A percentile compares a stretch with the other conserved stretches of the same genome.
Evolutionary conservation across 2,888 invertebrate species (phyloP).

Genomic region (Philereme transversata): DNA sequence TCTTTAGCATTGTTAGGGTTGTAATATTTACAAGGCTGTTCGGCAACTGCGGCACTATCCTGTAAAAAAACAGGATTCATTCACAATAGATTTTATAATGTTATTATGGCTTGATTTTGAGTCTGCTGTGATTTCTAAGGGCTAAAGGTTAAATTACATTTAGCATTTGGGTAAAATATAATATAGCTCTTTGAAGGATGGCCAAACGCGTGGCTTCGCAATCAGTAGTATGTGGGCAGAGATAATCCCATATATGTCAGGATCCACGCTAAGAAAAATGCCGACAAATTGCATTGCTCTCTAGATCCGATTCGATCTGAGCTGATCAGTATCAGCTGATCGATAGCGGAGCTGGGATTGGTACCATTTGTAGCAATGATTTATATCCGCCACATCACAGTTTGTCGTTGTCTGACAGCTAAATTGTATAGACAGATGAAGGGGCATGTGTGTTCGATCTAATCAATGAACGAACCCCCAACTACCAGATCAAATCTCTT

Average conservation of each 20-base stretch:
- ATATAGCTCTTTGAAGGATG: not conserved
- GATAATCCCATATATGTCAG: slow-evolving; percentile 11
- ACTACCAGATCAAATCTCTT: slow-evolving; percentile 18
- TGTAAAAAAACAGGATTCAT: no score
- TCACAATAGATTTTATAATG: no score
- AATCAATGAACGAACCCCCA: slow-evolving; percentile 19
- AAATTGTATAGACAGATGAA: slow-evolving; percentile 31
- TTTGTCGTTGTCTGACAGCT: slow-evolving; percentile 24
- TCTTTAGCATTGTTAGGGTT: slow-evolving; percentile 9
- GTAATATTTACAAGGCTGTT: slow-evolving; percentile 1
- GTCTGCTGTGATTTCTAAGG: no score
- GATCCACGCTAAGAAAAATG: slow-evolving; percentile 9
- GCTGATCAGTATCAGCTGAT: slow-evolving; percentile 21
- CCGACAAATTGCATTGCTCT: slow-evolving; percentile 19
- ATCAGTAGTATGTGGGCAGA: slow-evolving; percentile 11
- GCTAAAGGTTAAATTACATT: not conserved
- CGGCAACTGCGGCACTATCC: not conserved
- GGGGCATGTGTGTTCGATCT: slow-evolving; percentile 27
- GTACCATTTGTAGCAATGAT: slow-evolving; percentile 26
- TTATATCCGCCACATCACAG: slow-evolving; percentile 26
- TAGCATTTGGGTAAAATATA: slow-evolving; percentile 3
- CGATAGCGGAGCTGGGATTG: no score
- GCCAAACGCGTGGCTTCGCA: slow-evolving; percentile 9
- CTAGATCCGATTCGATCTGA: slow-evolving; percentile 8
- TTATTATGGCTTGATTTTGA: no score